Evolutionary conservation across 2,888 invertebrate genomes (phyloP).

Genomic region (Protonemura montana): DNA sequence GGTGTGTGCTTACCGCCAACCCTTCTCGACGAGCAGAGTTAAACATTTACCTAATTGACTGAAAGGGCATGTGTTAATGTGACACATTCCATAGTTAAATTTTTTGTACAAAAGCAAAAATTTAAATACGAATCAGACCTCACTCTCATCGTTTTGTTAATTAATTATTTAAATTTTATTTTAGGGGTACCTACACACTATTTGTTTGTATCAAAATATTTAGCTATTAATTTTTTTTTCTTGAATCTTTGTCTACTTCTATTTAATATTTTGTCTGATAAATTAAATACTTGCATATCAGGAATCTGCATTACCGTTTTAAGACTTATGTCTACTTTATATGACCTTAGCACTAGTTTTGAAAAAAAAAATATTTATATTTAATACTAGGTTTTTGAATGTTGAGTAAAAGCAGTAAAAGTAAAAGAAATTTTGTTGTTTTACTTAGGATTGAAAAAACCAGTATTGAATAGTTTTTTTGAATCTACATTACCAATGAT

Average conservation of each 20-base stretch:
- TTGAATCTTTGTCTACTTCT: background rate
- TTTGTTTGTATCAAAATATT: background rate
- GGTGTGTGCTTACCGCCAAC: background rate
- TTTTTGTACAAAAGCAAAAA: background rate
- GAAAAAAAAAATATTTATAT: no score
- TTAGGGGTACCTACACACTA: background rate
- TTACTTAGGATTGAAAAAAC: no score
- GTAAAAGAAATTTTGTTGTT: no score
- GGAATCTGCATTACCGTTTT: no score
- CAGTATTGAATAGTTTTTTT: no score
- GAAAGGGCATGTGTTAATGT: background rate
- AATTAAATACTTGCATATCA: no score
- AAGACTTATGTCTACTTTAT: no score
- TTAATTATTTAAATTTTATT: constrained; percentile 18
- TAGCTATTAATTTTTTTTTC: background rate
- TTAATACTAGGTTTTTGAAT: no score
- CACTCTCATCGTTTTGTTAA: background rate
- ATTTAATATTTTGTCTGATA: no score
- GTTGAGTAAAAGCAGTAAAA: no score
- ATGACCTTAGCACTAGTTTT: no score
- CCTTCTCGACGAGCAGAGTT: background rate
- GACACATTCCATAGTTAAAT: background rate
- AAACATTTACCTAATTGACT: background rate
- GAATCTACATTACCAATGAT: no score
- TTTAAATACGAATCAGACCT: background rate